phyloP scores from a whole-genome alignment of 2,113 vertebrate species.

The Festucalex cinctus region DNA sequence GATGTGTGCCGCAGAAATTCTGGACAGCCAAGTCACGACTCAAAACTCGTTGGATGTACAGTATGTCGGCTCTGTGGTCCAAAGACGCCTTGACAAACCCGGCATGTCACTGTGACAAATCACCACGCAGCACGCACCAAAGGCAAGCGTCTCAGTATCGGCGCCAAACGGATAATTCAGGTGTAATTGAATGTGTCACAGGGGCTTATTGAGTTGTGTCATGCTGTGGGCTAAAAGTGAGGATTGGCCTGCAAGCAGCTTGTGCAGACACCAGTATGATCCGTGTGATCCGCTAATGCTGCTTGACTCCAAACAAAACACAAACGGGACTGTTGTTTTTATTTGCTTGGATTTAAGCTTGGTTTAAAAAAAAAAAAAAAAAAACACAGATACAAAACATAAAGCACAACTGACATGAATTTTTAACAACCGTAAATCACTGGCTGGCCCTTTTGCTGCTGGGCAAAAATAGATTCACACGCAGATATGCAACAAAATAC shows the following conservation, averaged over 20 bases:
- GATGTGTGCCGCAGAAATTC: slow-evolving; percentile 22
- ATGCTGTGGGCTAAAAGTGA: slow-evolving; percentile 25
- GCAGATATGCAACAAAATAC: background rate
- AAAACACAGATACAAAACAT: background rate
- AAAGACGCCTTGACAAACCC: slow-evolving; percentile 30
- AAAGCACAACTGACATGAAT: background rate
- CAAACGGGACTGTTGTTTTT: slow-evolving; percentile 11
- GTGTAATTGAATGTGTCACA: slow-evolving; percentile 48
- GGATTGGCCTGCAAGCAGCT: slow-evolving; percentile 4
- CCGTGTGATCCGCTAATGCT: slow-evolving; percentile 11
- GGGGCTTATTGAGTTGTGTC: slow-evolving; percentile 44
- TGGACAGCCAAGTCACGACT: slow-evolving; percentile 34
- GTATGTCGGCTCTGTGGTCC: slow-evolving; percentile 18
- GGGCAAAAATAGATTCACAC: background rate
- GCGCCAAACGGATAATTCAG: slow-evolving; percentile 52
- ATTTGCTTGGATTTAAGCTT: background rate
- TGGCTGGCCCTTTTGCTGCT: background rate
- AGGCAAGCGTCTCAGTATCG: slow-evolving; percentile 22
- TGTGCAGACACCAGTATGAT: slow-evolving; percentile 17
- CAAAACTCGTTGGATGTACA: background rate
- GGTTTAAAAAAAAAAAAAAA: background rate
- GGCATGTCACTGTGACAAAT: slow-evolving; percentile 41
- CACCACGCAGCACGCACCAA: slow-evolving; percentile 26
- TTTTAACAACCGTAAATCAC: background rate
- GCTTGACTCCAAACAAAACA: slow-evolving; percentile 23